Conservation (phyloP, 2,797 vertebrate genomes). For the Chelmon rostratus region DNA sequence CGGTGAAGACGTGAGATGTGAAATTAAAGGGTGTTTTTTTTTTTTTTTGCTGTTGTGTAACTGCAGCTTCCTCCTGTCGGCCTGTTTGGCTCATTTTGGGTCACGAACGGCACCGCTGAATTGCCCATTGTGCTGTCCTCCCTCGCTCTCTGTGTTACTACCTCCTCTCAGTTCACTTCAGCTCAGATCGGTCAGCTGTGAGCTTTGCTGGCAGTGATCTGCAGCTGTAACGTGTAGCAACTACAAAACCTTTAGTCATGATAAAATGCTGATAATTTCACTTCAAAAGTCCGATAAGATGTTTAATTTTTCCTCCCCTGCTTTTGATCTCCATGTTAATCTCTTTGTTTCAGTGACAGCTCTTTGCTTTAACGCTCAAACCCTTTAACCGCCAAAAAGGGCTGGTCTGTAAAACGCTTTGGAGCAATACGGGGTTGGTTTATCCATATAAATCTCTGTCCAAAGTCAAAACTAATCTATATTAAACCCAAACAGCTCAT, state of each 20-base stretch:
- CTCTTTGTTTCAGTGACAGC: too few relatives aligned
- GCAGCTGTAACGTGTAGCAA: not conserved
- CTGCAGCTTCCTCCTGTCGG: slow-evolving; percentile 23
- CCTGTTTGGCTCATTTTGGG: slow-evolving; percentile 16
- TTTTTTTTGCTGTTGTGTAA: slow-evolving; percentile 28
- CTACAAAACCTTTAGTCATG: not conserved
- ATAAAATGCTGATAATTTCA: too few relatives aligned
- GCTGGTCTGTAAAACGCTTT: too few relatives aligned
- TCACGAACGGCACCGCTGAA: slow-evolving; percentile 31
- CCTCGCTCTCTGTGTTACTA: not conserved
- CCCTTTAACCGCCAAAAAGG: too few relatives aligned
- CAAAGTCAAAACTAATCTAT: too few relatives aligned
- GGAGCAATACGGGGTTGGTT: too few relatives aligned
- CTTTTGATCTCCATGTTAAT: too few relatives aligned
- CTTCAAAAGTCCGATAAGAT: not conserved
- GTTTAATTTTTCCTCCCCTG: not conserved
- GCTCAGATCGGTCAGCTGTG: not conserved
- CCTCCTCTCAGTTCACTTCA: not conserved
- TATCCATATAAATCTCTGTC: too few relatives aligned
- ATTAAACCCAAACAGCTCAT: too few relatives aligned
- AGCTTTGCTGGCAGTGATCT: not conserved
- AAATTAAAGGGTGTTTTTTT: slow-evolving; percentile 2
- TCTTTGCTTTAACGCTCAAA: too few relatives aligned
- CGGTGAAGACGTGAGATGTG: not conserved
- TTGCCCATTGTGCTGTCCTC: slow-evolving; percentile 20